phyloP scores from a whole-genome alignment of 2,888 invertebrate genomes.

The Volucella inanis region DNA sequence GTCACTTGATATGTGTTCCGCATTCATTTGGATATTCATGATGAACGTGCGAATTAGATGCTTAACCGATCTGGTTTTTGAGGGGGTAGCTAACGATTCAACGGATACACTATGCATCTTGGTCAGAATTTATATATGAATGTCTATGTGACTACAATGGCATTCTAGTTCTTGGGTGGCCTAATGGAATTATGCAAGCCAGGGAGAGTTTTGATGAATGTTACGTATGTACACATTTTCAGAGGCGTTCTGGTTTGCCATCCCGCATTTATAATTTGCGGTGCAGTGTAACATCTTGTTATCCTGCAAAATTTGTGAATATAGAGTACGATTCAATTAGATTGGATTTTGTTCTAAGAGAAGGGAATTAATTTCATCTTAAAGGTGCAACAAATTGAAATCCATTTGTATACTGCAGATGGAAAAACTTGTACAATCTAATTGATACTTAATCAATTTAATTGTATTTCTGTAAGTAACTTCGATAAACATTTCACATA shows the following conservation, averaged over 20 bases:
- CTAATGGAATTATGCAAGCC: slow-evolving; percentile 9
- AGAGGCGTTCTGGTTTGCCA: not conserved
- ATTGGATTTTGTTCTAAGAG: not conserved
- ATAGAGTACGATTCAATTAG: not conserved
- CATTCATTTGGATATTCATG: slow-evolving; percentile 41
- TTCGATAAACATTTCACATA: too few species aligned
- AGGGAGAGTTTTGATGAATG: slow-evolving; percentile 5
- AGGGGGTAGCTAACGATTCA: not conserved
- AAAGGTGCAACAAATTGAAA: too few species aligned
- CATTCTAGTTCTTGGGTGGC: not conserved
- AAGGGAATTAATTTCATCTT: too few species aligned
- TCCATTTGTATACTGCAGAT: too few species aligned
- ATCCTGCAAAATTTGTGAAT: not conserved
- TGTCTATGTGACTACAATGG: not conserved
- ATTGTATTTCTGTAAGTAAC: too few species aligned
- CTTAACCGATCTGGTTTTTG: slow-evolving; percentile 22
- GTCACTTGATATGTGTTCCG: slow-evolving; percentile 46
- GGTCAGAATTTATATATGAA: not conserved
- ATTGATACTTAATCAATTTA: too few species aligned
- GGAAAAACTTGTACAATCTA: too few species aligned
- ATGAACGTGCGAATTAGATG: slow-evolving; percentile 61
- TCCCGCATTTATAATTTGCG: slow-evolving; percentile 10
- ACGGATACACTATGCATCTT: not conserved
- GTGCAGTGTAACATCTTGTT: slow-evolving; percentile 10
- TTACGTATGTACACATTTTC: not conserved